Evolutionary conservation across 1,140 invertebrate genomes (phyloP), one percentile per base, ranked within the genome.

Genomic region (Brachionus koreanus): DNA sequence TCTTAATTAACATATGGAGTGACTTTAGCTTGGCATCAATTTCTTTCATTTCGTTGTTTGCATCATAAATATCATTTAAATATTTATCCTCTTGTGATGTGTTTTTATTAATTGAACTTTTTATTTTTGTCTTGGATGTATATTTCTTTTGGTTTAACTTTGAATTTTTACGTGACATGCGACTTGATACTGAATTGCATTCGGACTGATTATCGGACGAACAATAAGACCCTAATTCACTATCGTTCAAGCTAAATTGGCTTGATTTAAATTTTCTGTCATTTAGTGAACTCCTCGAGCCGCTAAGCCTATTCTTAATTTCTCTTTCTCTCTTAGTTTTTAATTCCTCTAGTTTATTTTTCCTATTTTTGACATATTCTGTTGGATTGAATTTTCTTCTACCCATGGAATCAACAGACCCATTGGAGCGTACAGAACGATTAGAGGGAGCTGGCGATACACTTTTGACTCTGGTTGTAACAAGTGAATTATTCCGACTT

Each of bases 11-110:
- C 49, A 79, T 33, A 61, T 79, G 49, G 7, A 79, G 33, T 37
- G 76, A 79, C 33, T 79, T 79, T 10, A 79, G 49, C 23, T 79
- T 79, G 6, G 76, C 76, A 43, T 79, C 76, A 25, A 79, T 79
- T 42, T 79, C 76, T 25, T 79, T 79, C 76, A 79, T 79, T 33
- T 79, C 76, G 10, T 79, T 13, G 35, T 79, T 57, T 13, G 49
- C 33, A 33, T 29, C 33, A 65, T 42, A 79, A 16, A 74, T 74
- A 5, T 74, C 69, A 74, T 74, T 46, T 1, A 74, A 46, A 25
- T 74, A 69, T 69, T 16, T 39, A 9, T 69, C 65, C n/a, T 39
- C 65, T 37, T 37, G 29, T n/a, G 37, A n/a, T 9, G 9, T 9
- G n/a, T 69, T 39, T 69, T 39, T 37, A 35, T 39, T 10, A 69